phyloP scores from a whole-genome alignment of 2,113 vertebrate species.

The Callipepla squamata region DNA sequence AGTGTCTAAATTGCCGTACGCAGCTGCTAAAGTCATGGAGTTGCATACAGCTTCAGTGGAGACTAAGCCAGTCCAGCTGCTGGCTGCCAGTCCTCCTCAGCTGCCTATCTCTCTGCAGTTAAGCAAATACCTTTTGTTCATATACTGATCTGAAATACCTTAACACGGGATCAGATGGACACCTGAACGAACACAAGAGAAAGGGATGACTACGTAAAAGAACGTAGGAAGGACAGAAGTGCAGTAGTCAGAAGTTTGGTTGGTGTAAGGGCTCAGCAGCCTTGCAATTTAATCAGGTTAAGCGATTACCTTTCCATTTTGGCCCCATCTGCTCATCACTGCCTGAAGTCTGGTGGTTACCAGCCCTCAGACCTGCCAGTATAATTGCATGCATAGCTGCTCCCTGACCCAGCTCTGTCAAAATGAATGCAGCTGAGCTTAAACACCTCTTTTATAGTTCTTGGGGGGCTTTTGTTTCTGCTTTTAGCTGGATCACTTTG shows the following conservation, averaged over 20 bases:
- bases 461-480: conserved; percentile 65
- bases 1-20: background rate
- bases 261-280: background rate
- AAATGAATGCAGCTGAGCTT: conserved; percentile 65
- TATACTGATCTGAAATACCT: background rate
- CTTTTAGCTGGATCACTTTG: conserved; percentile 62
- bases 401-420: conserved; percentile 67
- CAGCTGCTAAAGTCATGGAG: background rate
- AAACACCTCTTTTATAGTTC: conserved; percentile 72
- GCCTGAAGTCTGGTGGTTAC: background rate
- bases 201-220: background rate
- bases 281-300: conserved; percentile 45
- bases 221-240: background rate
- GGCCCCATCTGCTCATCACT: conserved; percentile 58
- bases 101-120: background rate
- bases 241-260: background rate
- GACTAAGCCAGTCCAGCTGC: background rate
- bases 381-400: conserved; percentile 55
- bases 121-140: background rate
- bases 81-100: background rate
- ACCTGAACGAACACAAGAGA: background rate
- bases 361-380: conserved; percentile 20
- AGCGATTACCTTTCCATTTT: conserved; percentile 22
- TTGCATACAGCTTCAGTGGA: background rate
- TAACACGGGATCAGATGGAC: background rate